Evolutionary conservation across 2,797 vertebrate genomes (phyloP).

Genomic region (Hippoglossus hippoglossus): DNA sequence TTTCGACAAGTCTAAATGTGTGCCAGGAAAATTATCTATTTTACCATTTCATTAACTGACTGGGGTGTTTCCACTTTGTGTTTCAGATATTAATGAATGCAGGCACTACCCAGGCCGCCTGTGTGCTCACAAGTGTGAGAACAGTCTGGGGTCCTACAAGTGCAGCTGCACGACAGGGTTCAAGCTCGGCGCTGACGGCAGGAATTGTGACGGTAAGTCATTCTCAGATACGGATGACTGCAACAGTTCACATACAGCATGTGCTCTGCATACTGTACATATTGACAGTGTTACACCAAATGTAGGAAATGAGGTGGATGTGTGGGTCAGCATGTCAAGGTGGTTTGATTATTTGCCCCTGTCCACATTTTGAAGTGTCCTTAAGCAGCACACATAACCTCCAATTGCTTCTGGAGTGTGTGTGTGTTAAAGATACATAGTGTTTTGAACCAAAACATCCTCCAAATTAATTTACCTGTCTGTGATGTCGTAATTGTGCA

Average conservation of each 20-base stretch:
- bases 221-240: background rate
- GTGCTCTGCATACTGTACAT: background rate
- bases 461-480: too few species aligned
- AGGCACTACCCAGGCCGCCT: conserved; percentile 93
- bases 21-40: too few species aligned
- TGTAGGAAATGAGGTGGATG: too few species aligned
- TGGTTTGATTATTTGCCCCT: too few species aligned
- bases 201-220: conserved; percentile 91
- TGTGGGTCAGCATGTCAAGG: too few species aligned
- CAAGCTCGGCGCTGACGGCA: conserved; percentile 87
- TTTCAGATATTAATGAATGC: conserved; percentile 94
- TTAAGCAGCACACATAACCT: too few species aligned
- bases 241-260: background rate
- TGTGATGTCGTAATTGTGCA: too few species aligned
- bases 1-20: background rate
- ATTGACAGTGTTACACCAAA: too few species aligned
- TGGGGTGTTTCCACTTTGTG: background rate
- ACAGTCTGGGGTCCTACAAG: conserved; percentile 91
- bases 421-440: too few species aligned
- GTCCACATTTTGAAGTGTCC: too few species aligned
- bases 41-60: background rate
- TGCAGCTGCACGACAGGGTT: conserved; percentile 95
- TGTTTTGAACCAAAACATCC: too few species aligned
- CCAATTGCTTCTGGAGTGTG: too few species aligned
- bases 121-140: conserved; percentile 97